Percentiles rank a stretch among this genome's conserved stretches.
These are phyloP conservation scores for Malurus cyaneus DNA, from an alignment of 2,113 vertebrate species.

Conservation along the genomic window DNA sequence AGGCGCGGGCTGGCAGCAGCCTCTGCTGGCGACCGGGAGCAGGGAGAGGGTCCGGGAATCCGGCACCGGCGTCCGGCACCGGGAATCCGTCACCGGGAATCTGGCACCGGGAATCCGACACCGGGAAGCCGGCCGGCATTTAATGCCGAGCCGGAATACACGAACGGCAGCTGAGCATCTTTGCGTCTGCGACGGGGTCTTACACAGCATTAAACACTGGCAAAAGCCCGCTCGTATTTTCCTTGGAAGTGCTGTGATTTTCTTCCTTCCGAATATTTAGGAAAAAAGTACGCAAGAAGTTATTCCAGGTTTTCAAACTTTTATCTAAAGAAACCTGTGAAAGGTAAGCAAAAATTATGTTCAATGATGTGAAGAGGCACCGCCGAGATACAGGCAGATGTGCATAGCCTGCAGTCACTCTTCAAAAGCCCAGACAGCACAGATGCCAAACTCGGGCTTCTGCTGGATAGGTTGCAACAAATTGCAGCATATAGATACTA, in stretches of 20 bases:
- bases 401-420: neutral
- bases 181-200: neutral
- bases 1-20: conserved; percentile 41
- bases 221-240: neutral
- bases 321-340: neutral
- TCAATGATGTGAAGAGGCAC: neutral
- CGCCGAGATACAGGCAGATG: neutral
- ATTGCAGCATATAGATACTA: neutral
- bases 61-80: neutral
- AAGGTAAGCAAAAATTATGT: neutral
- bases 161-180: neutral
- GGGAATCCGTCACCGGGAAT: too few species aligned
- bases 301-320: neutral
- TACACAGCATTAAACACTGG: neutral
- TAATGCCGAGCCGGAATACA: fast-evolving
- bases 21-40: conserved; percentile 38
- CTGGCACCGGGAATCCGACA: neutral
- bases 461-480: neutral
- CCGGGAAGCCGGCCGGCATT: neutral
- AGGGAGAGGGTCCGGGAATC: neutral
- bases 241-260: neutral
- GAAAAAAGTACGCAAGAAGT: neutral
- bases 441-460: neutral
- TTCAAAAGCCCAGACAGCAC: neutral
- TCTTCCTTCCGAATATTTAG: neutral